Evolutionary conservation across 1,140 invertebrate genomes (phyloP), one percentile per base, ranked within the genome.

Genomic region (Drosophila bocqueti): DNA sequence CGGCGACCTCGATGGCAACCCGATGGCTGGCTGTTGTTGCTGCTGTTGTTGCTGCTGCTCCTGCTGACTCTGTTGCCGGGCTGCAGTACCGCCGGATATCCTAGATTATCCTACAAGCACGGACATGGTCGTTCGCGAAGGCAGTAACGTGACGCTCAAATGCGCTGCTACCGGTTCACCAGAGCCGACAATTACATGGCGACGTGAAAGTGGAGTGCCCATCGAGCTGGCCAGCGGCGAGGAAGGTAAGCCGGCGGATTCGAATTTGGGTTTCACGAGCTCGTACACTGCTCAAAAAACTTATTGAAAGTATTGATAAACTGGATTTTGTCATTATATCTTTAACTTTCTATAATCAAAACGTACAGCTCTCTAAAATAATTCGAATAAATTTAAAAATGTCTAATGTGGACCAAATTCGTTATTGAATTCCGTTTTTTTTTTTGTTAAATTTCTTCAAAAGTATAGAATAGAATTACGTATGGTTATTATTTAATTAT

Each of bases 161-260:
- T 98, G 98, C 93, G 96, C 96, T n/a, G 96, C 96, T 31, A 96
- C 95, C 52, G 97, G 97, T 74, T 97, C 96, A 77, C 97, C 97
- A 46, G 94, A 95, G 82, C 97, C 97, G 16, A 95, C 95, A 79
- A 96, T 98, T 86, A 96, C 95, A 61, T 98, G 97, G 97, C 94
- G 96, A 86, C 94, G 97, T 79, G 97, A 98, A 94, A 96, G 96
- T 92, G 95, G 95, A 59, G 94, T 95, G 78, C 80, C 94, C 62
- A 95, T 96, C 77, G 94, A 94, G 69, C 83, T 96, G 71, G 93
- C 94, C 78, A 92, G 80, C 89, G 91, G 91, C 67, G 79, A 91
- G 45, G 85, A 91, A 77, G 91, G 91, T 92, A 92, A 92, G 91
- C 43, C 47, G 62, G 34, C 21, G 55, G 59, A 46, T 63, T 63